A percentile compares a stretch with the other conserved stretches of the same genome.
Conservation (phyloP, 2,113 vertebrate species). For the Ondatra zibethicus region DNA sequence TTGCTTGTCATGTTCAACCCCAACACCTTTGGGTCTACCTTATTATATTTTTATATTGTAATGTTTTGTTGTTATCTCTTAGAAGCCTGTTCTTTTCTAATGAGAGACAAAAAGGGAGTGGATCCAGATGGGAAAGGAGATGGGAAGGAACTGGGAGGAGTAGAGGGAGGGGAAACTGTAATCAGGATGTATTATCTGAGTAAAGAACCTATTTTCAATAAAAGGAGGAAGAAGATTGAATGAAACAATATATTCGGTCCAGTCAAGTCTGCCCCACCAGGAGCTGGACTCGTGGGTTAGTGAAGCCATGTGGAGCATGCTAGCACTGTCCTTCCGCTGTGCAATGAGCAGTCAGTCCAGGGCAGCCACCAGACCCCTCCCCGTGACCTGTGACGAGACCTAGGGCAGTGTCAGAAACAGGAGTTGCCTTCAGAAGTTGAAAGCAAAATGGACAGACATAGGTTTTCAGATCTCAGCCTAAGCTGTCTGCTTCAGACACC, state of each 20-base stretch:
- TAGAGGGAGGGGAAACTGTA: neutral
- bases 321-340: neutral
- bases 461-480: conserved; percentile 30
- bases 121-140: neutral
- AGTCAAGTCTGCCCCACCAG: too few relatives aligned
- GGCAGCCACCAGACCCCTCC: neutral
- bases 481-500: neutral
- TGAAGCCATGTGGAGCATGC: neutral
- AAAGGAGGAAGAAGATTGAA: neutral
- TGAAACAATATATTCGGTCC: neutral
- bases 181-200: neutral
- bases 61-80: neutral
- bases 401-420: neutral
- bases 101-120: neutral
- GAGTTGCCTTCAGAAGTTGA: conserved; percentile 15
- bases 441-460: neutral
- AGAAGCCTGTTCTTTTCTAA: neutral
- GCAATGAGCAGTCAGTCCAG: neutral
- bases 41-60: neutral
- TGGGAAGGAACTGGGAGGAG: neutral
- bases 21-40: neutral
- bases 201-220: neutral
- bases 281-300: neutral
- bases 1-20: neutral
- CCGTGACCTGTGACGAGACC: neutral